Evolutionary conservation across 2,888 invertebrate genomes (phyloP).

Genomic region (Rhamnusium bicolor): DNA sequence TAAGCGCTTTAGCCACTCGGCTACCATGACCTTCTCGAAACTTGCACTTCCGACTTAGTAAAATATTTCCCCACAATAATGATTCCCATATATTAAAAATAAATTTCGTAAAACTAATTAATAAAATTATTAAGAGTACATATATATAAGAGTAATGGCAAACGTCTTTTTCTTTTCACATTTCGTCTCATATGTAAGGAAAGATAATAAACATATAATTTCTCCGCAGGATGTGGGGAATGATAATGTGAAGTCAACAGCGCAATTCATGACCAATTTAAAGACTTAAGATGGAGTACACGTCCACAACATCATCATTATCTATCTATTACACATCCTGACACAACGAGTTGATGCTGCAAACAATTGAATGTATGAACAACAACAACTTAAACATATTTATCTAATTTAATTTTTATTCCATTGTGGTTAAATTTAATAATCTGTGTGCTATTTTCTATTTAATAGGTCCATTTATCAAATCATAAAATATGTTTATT

Average conservation of each 20-base stretch:
- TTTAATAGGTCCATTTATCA: slow-evolving; percentile 18
- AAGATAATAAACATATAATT: slow-evolving; percentile 5
- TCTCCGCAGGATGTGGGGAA: slow-evolving; percentile 44
- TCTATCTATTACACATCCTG: slow-evolving; percentile 45
- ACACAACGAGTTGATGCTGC: slow-evolving; percentile 59
- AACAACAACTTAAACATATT: slow-evolving; percentile 50
- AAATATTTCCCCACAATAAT: too few species aligned
- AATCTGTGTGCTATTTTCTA: slow-evolving; percentile 38
- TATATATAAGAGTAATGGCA: too few species aligned
- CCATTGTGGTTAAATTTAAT: slow-evolving; percentile 50
- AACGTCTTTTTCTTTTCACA: not conserved
- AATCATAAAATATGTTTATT: not conserved
- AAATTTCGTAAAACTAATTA: too few species aligned
- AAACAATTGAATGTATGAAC: slow-evolving; percentile 56
- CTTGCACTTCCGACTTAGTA: too few species aligned
- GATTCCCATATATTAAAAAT: too few species aligned
- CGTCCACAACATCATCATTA: slow-evolving; percentile 32
- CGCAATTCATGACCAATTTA: slow-evolving; percentile 52
- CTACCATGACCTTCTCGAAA: too few species aligned
- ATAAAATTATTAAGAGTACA: too few species aligned
- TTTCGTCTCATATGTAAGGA: not conserved
- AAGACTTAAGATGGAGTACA: slow-evolving; percentile 44
- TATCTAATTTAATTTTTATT: slow-evolving; percentile 50
- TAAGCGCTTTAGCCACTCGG: too few species aligned
- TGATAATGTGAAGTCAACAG: slow-evolving; percentile 61